These are phyloP conservation scores for Theonella swinhoei DNA, from an alignment of 37 sponge, comb jelly and placozoan genomes.

Conservation along the genomic window DNA sequence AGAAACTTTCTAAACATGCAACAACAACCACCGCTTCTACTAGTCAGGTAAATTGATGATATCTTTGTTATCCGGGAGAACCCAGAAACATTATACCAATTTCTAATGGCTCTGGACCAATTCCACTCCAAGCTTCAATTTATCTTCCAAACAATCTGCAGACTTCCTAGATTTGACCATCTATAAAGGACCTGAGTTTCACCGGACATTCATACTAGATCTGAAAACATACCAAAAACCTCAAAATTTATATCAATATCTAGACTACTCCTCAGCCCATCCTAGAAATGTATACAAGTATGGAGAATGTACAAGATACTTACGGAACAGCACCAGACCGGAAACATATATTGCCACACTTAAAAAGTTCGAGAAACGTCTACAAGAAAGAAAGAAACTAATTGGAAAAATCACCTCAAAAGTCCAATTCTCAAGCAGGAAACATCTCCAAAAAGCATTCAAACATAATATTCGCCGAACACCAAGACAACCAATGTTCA, in stretches of 20 bases:
- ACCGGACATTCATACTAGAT: not conserved
- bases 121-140: not conserved
- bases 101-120: not conserved
- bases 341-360: not conserved
- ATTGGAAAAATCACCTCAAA: not conserved
- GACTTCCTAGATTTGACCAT: too few species aligned
- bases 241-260: slow-evolving; percentile 28
- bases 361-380: slow-evolving; percentile 2
- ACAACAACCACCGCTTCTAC: not conserved
- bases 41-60: slow-evolving; percentile 25
- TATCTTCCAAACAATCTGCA: not conserved
- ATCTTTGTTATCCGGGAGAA: slow-evolving; percentile 13
- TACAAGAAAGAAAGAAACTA: not conserved
- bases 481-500: slow-evolving; percentile 8
- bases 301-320: slow-evolving; percentile 25
- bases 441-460: not conserved
- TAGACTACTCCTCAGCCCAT: slow-evolving; percentile 22
- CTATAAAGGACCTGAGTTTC: not conserved
- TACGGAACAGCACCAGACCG: slow-evolving; percentile 5
- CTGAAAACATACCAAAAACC: slow-evolving; percentile 22
- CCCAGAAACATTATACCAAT: not conserved
- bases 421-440: not conserved
- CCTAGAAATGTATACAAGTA: slow-evolving; percentile 1
- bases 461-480: not conserved
- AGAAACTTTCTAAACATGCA: not conserved